Percentiles rank a stretch among this genome's conserved stretches.
These are phyloP conservation scores for Melanogrammus aeglefinus DNA, from an alignment of 2,797 vertebrate genomes.

Conservation along the genomic window DNA sequence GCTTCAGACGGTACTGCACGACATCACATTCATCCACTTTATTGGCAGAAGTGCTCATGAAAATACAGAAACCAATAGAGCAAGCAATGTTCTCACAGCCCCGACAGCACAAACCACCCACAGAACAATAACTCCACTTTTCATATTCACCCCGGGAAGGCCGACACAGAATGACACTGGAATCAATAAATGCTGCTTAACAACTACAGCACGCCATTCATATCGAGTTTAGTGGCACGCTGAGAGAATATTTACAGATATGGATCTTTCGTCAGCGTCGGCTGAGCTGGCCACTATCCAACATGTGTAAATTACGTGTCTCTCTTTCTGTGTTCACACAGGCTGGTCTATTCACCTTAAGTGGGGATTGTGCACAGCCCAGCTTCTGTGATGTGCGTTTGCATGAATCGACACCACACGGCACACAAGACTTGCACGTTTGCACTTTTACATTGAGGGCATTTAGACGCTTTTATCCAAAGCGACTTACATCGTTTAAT, in stretches of 20 bases:
- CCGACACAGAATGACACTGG: background rate
- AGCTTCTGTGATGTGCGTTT: background rate
- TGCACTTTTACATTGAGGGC: no score
- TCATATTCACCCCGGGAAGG: background rate
- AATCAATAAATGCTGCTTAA: background rate
- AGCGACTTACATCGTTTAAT: no score
- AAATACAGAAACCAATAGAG: background rate
- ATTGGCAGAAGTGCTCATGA: background rate
- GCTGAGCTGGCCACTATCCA: background rate
- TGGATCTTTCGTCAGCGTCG: background rate
- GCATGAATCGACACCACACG: background rate
- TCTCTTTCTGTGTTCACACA: no score
- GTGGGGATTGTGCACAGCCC: no score
- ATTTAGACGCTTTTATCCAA: no score
- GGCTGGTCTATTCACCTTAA: no score
- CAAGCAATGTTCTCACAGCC: background rate
- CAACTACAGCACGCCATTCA: background rate
- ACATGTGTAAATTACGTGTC: background rate
- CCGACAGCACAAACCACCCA: background rate
- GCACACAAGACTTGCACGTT: background rate
- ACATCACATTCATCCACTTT: background rate
- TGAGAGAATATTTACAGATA: background rate
- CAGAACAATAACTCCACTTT: background rate
- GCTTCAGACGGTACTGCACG: background rate
- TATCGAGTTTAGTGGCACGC: background rate